Evolutionary conservation across 2,888 invertebrate species (phyloP).

Genomic region (Pseudanteris insignis): DNA sequence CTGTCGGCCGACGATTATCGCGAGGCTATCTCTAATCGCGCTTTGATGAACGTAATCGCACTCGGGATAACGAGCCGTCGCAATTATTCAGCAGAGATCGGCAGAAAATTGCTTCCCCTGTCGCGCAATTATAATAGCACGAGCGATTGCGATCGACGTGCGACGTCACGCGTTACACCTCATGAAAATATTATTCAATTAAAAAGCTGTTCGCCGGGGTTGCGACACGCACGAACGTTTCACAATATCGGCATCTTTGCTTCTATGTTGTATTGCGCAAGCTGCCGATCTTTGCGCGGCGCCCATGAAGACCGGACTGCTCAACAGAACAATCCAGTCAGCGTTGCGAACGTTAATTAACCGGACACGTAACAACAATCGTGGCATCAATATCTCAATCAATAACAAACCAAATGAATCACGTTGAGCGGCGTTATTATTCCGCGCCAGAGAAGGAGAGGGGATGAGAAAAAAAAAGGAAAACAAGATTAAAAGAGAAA

Average conservation of each 20-base stretch:
- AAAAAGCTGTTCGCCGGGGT: conserved; percentile 21
- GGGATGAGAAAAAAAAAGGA: background rate
- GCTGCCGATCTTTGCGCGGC: conserved; percentile 15
- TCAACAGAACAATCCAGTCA: conserved; percentile 32
- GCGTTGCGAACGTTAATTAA: conserved; percentile 33
- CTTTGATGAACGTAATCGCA: conserved; percentile 14
- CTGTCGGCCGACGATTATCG: too few species aligned
- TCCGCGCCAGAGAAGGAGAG: background rate
- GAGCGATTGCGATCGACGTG: background rate
- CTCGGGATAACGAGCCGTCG: conserved; percentile 8
- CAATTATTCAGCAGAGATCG: conserved; percentile 13
- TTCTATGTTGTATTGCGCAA: conserved; percentile 7
- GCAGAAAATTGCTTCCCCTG: conserved; percentile 11
- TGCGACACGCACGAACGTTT: conserved; percentile 11
- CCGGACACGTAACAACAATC: conserved; percentile 39
- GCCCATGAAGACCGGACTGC: conserved; percentile 19
- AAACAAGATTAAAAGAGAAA: too few species aligned
- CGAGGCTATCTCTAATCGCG: conserved; percentile 5
- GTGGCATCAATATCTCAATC: conserved; percentile 40
- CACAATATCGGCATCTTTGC: conserved; percentile 9
- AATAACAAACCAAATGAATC: conserved; percentile 40
- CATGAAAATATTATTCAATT: conserved; percentile 31
- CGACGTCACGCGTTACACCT: conserved; percentile 4
- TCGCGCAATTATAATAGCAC: background rate
- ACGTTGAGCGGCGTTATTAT: conserved; percentile 22